Evolutionary conservation across 2,888 invertebrate species (phyloP), one percentile per base, ranked within the genome.

Genomic region (Hirtodrosophila histrioides): DNA sequence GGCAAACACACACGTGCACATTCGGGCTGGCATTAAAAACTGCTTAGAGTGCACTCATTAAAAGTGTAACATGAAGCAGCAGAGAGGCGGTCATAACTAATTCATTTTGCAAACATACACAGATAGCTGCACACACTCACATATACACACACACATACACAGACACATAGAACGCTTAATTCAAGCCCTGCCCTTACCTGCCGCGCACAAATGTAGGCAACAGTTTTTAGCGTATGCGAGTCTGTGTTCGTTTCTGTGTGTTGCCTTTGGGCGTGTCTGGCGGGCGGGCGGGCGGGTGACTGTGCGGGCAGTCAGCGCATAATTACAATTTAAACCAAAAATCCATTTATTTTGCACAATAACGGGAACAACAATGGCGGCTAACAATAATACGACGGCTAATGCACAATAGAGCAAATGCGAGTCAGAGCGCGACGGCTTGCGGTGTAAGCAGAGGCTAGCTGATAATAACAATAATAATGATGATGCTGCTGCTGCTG

Each of bases 341-440:
- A 85, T 88, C 84, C 88, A 84, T 88, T 88, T 87, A 84, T 88
- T 87, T 86, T 58, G 85, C 78, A 86, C 87, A 86, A 88, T 88
- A 84, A 88, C 78, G 66, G 53, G 72, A 51, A 72, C 75, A 79
- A 84, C 88, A 86, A 83, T 88, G 74, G 65, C 64, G 67, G 61
- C 88, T 57, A 72, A 84, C 88, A 82, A 88, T 85, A 87, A 77
- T 71, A 69, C 62, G 35, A 61, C 66, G 51, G 62, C 69, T 82
- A 78, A 80, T 78, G 77, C 78, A 70, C 69, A 78, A 66, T 78
- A 29, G 56, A 54, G 60, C 53, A 72, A 41, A 17, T 46, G 51
- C 17, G 50, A 36, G 49, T 3, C 6, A 17, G 40, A 29, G 17
- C 11, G 29, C 51, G 24, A 33, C 9, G 31, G 31, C 6, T 8